These are phyloP conservation scores for Peromyscus californicus DNA, from an alignment of 2,113 vertebrate species.

Conservation along the genomic window DNA sequence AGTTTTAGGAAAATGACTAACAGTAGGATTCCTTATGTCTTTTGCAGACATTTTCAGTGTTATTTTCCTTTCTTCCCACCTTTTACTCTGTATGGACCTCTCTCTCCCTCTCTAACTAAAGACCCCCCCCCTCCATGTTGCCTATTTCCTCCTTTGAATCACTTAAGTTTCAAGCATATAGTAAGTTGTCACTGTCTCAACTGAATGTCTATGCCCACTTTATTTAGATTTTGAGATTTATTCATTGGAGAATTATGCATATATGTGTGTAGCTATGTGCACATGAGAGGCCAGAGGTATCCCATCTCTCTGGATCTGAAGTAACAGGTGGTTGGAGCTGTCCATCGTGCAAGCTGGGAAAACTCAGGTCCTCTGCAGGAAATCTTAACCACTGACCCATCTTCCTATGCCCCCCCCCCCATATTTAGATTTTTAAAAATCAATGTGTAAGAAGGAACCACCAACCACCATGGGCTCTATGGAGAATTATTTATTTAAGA, in stretches of 20 bases:
- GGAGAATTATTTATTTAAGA: constrained; percentile 34
- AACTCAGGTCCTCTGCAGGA: neutral
- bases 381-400: neutral
- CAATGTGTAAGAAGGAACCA: neutral
- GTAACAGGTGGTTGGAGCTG: neutral
- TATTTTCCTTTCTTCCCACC: neutral
- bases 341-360: neutral
- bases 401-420: neutral
- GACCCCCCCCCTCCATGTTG: fast-evolving
- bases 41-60: neutral
- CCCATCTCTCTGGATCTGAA: neutral
- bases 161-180: neutral
- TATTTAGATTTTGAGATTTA: constrained; percentile 40
- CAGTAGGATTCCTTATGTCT: neutral
- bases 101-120: neutral
- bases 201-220: constrained; percentile 47
- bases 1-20: neutral
- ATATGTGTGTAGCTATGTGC: neutral
- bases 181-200: neutral
- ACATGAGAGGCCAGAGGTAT: neutral
- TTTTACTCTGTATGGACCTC: neutral
- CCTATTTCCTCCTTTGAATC: neutral
- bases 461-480: neutral
- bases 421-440: neutral
- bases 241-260: neutral